Conservation (phyloP, 2,797 vertebrate species). For the Pyrrhura leucotis region DNA sequence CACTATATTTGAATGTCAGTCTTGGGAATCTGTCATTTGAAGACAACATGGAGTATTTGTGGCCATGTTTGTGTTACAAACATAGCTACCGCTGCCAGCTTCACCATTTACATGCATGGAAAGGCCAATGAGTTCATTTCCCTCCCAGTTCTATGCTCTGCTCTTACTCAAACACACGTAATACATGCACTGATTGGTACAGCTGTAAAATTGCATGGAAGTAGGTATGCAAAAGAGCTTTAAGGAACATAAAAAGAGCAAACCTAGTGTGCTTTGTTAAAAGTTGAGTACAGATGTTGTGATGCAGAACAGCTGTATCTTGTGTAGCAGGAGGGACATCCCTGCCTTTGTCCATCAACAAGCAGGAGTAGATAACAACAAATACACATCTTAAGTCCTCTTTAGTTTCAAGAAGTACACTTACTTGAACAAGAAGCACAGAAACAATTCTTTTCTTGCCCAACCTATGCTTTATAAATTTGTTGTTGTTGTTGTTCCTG, state of each 20-base stretch:
- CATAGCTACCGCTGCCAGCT: background rate
- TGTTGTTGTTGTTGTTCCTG: background rate
- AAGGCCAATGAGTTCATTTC: background rate
- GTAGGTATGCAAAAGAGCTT: fast-evolving
- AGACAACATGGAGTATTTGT: background rate
- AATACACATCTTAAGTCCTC: background rate
- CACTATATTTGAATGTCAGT: background rate
- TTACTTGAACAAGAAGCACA: background rate
- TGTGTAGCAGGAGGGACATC: fast-evolving
- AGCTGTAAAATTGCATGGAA: background rate
- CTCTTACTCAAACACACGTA: background rate
- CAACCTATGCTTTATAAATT: no score
- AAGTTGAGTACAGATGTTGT: background rate
- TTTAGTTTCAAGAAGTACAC: background rate
- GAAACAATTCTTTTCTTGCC: background rate
- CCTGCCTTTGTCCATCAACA: background rate
- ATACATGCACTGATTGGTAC: no score
- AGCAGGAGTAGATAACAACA: background rate
- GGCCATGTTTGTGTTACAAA: background rate
- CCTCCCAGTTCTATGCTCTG: fast-evolving
- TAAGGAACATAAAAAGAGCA: background rate
- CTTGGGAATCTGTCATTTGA: background rate
- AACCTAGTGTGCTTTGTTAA: background rate
- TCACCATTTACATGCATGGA: background rate
- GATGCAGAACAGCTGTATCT: background rate